Base-by-base conservation (phyloP, 1,140 invertebrate genomes). In the Carcinoscorpius rotundicauda region DNA sequence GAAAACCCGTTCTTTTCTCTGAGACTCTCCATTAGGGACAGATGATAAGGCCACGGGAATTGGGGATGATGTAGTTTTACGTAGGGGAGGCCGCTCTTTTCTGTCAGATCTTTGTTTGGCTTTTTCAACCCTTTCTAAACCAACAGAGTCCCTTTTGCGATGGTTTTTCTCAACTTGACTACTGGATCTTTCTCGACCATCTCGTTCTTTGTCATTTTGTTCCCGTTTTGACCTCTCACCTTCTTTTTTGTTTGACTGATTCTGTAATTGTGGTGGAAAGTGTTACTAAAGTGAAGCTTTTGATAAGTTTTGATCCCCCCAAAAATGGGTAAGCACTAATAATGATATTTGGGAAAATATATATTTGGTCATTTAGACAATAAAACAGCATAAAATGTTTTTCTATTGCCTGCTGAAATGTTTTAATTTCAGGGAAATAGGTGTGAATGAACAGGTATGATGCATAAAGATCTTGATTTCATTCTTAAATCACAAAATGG, bases 91-190 rank as follows among this genome's bases (percentile, higher is more conserved):
- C 53, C 69, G 66, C 59, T 67, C 64, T 52, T 60, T 63, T 52
- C 68, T 74, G 64, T 81, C 80, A 68, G 74, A 63, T 11, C 65
- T 68, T 60, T 63, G 58, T 64, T 64, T 65, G 60, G 62, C 64
- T 49, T 51, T 56, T 60, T 68, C 66, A 10, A 11, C 60, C 8
- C 64, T 57, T 52, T 68, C 64, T 52, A 65, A 51, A 9, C 63
- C 63, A 57, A 61, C 66, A 65, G 66, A 68, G 51, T 68, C 66
- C 29, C 66, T 55, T 52, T 62, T 64, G 9, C 66, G 51, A 51
- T 68, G 66, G 9, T 68, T 68, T 68, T 63, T 64, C 55, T 68
- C 66, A 50, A 68, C 52, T 60, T 68, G 62, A 59, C 59, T 60
- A 68, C 66, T 68, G 49, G 63, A 65, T 49, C 66, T 52, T 49